Percentiles rank a stretch among this genome's conserved stretches.
phyloP scores from a whole-genome alignment of 1,140 invertebrate genomes.

The Solen grandis region DNA sequence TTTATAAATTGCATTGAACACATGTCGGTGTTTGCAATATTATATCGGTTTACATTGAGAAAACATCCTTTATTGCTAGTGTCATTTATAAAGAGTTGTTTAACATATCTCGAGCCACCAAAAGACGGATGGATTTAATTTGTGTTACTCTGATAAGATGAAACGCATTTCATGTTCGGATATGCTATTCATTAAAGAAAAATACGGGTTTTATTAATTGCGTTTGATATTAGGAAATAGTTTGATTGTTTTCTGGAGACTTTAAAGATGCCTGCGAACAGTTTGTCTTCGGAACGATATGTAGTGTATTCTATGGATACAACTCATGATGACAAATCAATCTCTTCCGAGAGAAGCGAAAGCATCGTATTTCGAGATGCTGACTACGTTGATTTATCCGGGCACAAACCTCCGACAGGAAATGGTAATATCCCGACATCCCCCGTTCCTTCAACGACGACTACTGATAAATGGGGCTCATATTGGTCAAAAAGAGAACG shows the following conservation, averaged over 20 bases:
- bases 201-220: neutral
- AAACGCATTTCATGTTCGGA: neutral
- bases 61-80: neutral
- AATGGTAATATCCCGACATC: neutral
- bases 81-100: neutral
- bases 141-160: neutral
- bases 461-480: conserved; percentile 39
- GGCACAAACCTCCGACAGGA: neutral
- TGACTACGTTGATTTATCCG: conserved; percentile 15
- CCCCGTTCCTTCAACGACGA: conserved; percentile 1
- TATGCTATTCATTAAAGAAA: neutral
- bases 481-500: conserved; percentile 46
- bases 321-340: conserved; percentile 10
- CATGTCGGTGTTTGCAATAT: no score
- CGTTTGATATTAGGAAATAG: neutral
- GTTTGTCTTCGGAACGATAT: conserved; percentile 8
- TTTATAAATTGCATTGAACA: no score
- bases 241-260: neutral
- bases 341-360: neutral
- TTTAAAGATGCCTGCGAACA: conserved; percentile 7
- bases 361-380: conserved; percentile 3
- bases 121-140: neutral
- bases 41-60: no score
- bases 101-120: neutral
- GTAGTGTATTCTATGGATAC: conserved; percentile 14